phyloP scores from a whole-genome alignment of 2,797 vertebrate genomes.

The Falco concolor region DNA sequence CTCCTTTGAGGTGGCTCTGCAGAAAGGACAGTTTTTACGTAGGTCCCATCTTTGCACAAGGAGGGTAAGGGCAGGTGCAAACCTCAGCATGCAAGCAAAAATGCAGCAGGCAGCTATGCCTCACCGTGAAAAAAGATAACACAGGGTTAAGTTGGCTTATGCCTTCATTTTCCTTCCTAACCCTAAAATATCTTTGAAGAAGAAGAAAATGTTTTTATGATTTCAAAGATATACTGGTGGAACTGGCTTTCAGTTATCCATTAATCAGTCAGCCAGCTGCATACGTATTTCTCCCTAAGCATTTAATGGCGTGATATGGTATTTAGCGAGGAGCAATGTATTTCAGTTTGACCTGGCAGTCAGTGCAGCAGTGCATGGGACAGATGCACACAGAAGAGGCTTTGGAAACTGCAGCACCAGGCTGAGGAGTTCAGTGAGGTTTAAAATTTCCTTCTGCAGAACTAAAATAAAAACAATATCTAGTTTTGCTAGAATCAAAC shows the following conservation, averaged over 20 bases:
- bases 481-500: not conserved
- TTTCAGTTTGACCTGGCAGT: not conserved
- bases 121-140: not conserved
- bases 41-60: rapidly evolving
- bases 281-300: not conserved
- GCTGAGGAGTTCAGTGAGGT: rapidly evolving
- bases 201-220: not conserved
- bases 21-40: not conserved
- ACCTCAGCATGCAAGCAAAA: not conserved
- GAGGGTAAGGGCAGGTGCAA: not conserved
- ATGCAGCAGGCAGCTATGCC: not conserved
- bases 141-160: not conserved
- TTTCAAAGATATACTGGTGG: not conserved
- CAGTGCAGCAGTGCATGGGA: rapidly evolving
- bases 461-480: not conserved
- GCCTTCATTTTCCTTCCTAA: not conserved
- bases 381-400: not conserved
- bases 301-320: not conserved
- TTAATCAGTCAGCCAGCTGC: not conserved
- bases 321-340: not conserved
- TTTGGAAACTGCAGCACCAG: not conserved
- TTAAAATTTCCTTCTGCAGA: not conserved
- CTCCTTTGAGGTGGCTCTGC: not conserved
- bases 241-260: not conserved
- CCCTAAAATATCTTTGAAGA: not conserved